phyloP scores from a whole-genome alignment of 2,113 vertebrate species.

The Sciurus niger region DNA sequence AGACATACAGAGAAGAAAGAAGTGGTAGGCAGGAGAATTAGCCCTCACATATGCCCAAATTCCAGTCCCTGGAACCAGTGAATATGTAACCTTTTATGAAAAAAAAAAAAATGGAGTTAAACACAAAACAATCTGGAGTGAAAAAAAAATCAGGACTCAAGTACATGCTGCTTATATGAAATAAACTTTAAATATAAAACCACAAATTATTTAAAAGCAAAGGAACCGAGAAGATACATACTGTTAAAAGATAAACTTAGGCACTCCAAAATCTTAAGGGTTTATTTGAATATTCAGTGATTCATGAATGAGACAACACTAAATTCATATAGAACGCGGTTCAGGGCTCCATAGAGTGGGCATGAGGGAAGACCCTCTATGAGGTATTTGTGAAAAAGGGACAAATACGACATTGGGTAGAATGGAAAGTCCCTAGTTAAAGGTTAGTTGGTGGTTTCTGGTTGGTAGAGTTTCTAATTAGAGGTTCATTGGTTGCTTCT shows the following conservation, averaged over 20 bases:
- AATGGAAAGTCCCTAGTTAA: background rate
- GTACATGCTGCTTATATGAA: background rate
- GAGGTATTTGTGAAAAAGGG: background rate
- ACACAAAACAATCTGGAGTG: background rate
- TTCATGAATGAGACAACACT: background rate
- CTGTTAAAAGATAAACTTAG: background rate
- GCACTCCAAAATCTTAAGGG: background rate
- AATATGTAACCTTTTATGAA: background rate
- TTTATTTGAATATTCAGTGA: background rate
- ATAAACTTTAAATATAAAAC: constrained; percentile 7
- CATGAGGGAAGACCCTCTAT: background rate
- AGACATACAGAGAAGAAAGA: background rate
- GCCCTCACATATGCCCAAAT: background rate
- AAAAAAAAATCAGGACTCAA: background rate
- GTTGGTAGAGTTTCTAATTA: background rate
- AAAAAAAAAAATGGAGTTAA: background rate
- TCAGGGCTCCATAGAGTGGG: background rate
- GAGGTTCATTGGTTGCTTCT: background rate
- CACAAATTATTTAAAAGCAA: background rate
- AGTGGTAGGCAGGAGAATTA: background rate
- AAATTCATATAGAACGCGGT: background rate
- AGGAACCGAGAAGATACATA: background rate
- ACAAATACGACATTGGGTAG: background rate
- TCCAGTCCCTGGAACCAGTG: background rate
- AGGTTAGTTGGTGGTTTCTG: no score